Conservation (phyloP, 2,888 invertebrate species). For the Poecilus cupreus region DNA sequence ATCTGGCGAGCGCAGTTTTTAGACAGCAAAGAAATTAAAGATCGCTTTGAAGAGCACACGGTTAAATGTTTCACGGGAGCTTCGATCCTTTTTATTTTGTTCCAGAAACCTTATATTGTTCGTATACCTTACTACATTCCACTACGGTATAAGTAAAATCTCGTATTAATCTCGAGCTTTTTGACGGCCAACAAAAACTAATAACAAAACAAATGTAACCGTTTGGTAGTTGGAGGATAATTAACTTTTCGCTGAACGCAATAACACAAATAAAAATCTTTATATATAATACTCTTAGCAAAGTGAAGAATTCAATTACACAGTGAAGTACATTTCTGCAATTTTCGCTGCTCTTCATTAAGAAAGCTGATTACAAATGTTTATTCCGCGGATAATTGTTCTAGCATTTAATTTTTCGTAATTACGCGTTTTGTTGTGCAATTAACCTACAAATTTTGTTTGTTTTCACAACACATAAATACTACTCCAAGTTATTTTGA, state of each 20-base stretch:
- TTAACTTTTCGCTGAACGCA: conserved; percentile 31
- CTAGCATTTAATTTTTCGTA: neutral
- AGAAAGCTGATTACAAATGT: neutral
- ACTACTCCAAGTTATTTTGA: neutral
- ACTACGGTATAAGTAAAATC: conserved; percentile 33
- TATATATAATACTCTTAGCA: neutral
- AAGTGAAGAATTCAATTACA: conserved; percentile 11
- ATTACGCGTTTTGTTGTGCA: neutral
- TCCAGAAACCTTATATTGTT: conserved; percentile 37
- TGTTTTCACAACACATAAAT: neutral
- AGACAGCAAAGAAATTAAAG: conserved; percentile 52
- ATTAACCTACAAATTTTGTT: neutral
- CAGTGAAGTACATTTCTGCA: neutral
- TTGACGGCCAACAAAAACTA: conserved; percentile 10
- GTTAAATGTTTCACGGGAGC: conserved; percentile 35
- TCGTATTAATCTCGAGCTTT: conserved; percentile 23
- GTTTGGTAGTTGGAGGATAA: conserved; percentile 10
- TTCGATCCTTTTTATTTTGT: conserved; percentile 44
- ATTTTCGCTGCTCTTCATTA: neutral
- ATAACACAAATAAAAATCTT: conserved; percentile 29
- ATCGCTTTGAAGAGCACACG: conserved; percentile 43
- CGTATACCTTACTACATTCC: conserved; percentile 27
- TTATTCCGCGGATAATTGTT: neutral
- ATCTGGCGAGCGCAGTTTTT: conserved; percentile 34
- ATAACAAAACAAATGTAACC: neutral